Conservation (phyloP, 2,113 vertebrate species). For the Thymallus thymallus region DNA sequence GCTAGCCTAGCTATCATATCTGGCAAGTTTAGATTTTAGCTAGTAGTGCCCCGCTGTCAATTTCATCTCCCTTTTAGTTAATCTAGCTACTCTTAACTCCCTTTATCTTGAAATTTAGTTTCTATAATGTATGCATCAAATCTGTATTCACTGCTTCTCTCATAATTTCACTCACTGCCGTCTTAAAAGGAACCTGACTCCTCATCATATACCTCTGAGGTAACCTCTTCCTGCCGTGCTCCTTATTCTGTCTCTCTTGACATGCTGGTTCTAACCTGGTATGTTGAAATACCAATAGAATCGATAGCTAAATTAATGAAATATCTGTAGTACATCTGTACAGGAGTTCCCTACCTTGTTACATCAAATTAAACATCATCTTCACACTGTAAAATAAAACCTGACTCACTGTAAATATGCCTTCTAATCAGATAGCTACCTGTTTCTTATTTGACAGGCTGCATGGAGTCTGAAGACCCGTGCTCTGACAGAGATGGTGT, state of each 20-base stretch:
- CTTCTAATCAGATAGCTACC: background rate
- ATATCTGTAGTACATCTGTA: background rate
- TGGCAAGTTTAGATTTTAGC: background rate
- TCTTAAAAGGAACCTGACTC: constrained; percentile 76
- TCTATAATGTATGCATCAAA: constrained; percentile 10
- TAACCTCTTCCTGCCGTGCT: constrained; percentile 64
- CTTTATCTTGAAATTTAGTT: background rate
- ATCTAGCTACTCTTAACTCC: background rate
- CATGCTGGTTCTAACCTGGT: background rate
- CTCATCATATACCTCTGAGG: constrained; percentile 78
- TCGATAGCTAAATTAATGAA: background rate
- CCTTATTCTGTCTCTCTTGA: background rate
- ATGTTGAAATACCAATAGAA: background rate
- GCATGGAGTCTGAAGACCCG: constrained; percentile 94
- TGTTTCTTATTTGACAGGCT: constrained; percentile 71
- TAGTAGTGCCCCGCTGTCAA: background rate
- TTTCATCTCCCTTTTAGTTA: background rate
- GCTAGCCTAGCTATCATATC: background rate
- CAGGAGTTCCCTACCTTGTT: background rate
- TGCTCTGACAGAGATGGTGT: constrained; percentile 96
- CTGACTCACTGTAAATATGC: background rate
- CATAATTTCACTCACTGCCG: constrained; percentile 63
- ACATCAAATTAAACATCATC: no score
- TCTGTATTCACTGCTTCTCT: constrained; percentile 16
- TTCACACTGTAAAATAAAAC: no score